phyloP scores from a whole-genome alignment of 2,797 vertebrate genomes.

The Spea hammondii region DNA sequence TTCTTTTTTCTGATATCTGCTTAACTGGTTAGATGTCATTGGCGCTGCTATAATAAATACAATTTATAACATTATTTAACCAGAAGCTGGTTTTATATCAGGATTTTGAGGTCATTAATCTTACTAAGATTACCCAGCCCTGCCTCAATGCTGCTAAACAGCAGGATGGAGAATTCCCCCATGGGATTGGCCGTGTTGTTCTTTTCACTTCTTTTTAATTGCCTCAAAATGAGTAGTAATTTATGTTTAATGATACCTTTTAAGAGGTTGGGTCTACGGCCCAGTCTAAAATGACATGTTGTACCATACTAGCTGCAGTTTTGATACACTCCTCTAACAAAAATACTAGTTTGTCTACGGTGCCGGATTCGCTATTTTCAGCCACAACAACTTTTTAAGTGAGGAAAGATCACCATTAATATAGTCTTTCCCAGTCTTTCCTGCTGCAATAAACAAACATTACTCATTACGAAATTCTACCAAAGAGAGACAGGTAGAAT shows the following conservation, averaged over 20 bases:
- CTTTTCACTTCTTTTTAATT: conserved; percentile 39
- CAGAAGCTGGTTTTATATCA: conserved; percentile 28
- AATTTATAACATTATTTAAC: conserved; percentile 31
- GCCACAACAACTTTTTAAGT: no score
- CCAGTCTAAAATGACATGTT: neutral
- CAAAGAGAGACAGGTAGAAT: no score
- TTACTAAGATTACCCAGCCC: conserved; percentile 43
- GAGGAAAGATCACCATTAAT: no score
- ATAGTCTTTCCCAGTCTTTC: no score
- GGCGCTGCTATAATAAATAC: conserved; percentile 18
- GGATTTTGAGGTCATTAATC: conserved; percentile 40
- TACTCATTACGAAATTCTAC: no score
- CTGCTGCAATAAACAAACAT: no score
- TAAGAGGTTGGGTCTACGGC: neutral
- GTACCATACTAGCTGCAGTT: neutral
- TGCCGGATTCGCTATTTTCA: no score
- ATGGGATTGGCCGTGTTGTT: conserved; percentile 37
- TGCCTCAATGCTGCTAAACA: conserved; percentile 40
- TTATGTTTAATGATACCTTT: conserved; percentile 19
- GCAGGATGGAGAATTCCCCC: conserved; percentile 37
- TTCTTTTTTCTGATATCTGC: conserved; percentile 19
- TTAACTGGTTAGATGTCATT: conserved; percentile 27
- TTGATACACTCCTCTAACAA: no score
- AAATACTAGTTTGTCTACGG: no score
- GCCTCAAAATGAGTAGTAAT: conserved; percentile 28